A percentile compares a stretch with the other conserved stretches of the same genome.
phyloP scores from a whole-genome alignment of 1,140 invertebrate species.

The Phymorhynchus buccinoides region DNA sequence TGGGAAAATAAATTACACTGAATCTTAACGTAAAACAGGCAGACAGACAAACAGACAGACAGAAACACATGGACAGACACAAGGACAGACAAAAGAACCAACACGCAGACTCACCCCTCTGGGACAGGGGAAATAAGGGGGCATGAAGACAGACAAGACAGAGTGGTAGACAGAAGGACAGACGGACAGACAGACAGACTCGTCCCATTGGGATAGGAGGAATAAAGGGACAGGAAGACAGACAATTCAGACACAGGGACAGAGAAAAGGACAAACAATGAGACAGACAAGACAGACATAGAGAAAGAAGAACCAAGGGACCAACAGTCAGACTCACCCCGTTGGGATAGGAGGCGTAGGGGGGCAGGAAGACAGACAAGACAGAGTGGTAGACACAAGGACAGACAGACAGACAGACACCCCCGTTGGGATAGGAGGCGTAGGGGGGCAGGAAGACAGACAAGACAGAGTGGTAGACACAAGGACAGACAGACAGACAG shows the following conservation, averaged over 20 bases:
- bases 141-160: background rate
- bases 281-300: too few relatives aligned
- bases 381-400: constrained; percentile 41
- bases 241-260: constrained; percentile 44
- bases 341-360: too few relatives aligned
- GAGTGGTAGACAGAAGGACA: background rate
- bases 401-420: constrained; percentile 30
- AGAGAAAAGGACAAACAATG: constrained; percentile 42
- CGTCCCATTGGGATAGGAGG: constrained; percentile 45
- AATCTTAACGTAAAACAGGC: background rate
- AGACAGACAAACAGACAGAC: background rate
- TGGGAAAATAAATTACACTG: background rate
- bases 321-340: too few relatives aligned
- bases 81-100: background rate
- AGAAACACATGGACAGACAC: background rate
- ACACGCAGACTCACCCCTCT: background rate
- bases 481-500: background rate
- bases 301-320: too few relatives aligned
- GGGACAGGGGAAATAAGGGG: background rate
- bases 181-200: background rate
- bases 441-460: background rate
- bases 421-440: background rate
- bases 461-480: background rate
- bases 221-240: constrained; percentile 44
- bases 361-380: too few relatives aligned